phyloP scores from a whole-genome alignment of 1,140 invertebrate genomes.

The Drosophila mojavensis region DNA sequence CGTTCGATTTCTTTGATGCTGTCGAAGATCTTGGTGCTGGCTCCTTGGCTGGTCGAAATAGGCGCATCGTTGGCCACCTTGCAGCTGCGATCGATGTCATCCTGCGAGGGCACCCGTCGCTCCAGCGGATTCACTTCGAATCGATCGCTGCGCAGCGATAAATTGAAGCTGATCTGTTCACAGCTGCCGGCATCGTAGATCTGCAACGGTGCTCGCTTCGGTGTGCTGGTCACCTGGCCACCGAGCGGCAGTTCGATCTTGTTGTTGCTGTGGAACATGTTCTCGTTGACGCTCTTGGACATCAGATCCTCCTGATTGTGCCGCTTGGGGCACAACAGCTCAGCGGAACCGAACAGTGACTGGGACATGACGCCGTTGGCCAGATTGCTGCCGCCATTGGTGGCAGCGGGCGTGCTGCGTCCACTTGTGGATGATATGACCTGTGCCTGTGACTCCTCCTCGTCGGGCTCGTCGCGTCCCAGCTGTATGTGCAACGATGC shows the following conservation, averaged over 20 bases:
- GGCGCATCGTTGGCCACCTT: slow-evolving; percentile 93
- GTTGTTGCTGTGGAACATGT: slow-evolving; percentile 85
- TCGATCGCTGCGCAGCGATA: slow-evolving; percentile 84
- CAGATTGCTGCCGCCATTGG: slow-evolving; percentile 46
- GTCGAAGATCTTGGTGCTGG: slow-evolving; percentile 92
- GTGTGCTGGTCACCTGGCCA: slow-evolving; percentile 62
- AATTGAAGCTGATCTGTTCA: slow-evolving; percentile 75
- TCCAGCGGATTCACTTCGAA: slow-evolving; percentile 85
- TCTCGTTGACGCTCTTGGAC: slow-evolving; percentile 87
- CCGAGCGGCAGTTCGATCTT: slow-evolving; percentile 70
- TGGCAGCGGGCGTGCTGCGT: slow-evolving; percentile 18
- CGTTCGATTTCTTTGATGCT: slow-evolving; percentile 95
- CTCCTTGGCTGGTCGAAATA: slow-evolving; percentile 87
- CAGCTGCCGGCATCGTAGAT: slow-evolving; percentile 63
- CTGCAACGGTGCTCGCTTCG: slow-evolving; percentile 70
- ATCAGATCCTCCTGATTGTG: slow-evolving; percentile 85
- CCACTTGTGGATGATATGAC: background rate
- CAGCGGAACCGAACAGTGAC: slow-evolving; percentile 79
- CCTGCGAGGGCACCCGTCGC: slow-evolving; percentile 88
- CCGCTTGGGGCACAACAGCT: slow-evolving; percentile 73
- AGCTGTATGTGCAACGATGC: slow-evolving; percentile 62
- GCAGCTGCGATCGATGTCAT: slow-evolving; percentile 94
- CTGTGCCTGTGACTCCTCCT: slow-evolving; percentile 39
- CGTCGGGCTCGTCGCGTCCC: slow-evolving; percentile 44
- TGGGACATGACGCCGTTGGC: slow-evolving; percentile 81